These are phyloP conservation scores for Drosophila mojavensis DNA, from an alignment of 1,140 invertebrate genomes.

Conservation along the genomic window DNA sequence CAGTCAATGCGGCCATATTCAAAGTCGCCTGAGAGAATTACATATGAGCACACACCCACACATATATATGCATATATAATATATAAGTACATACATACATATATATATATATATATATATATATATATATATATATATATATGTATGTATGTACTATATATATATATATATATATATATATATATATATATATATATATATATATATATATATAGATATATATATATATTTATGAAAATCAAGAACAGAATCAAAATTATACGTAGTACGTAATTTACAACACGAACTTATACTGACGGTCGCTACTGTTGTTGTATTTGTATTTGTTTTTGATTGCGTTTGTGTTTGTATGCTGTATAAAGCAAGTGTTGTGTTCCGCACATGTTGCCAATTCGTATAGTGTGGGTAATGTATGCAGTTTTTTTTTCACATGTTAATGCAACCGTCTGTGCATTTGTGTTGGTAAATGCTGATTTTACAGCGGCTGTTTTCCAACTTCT, in stretches of 20 bases:
- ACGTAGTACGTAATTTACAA: slow-evolving; percentile 62
- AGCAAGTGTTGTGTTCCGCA: slow-evolving; percentile 41
- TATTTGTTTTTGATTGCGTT: slow-evolving; percentile 17
- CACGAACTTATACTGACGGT: slow-evolving; percentile 58
- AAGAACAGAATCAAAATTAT: slow-evolving; percentile 59
- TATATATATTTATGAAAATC: slow-evolving; percentile 23
- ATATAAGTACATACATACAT: neutral
- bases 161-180: too few relatives aligned
- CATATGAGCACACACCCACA: neutral
- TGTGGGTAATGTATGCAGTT: slow-evolving; percentile 43
- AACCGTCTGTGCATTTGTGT: slow-evolving; percentile 21
- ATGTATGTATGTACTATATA: too few relatives aligned
- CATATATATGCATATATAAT: neutral
- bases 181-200: too few relatives aligned
- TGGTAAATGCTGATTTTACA: slow-evolving; percentile 15
- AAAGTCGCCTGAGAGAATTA: slow-evolving; percentile 35
- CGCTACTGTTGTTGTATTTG: slow-evolving; percentile 39
- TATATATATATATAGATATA: too few relatives aligned
- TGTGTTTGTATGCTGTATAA: slow-evolving; percentile 1
- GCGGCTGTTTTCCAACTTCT: slow-evolving; percentile 44
- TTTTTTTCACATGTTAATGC: slow-evolving; percentile 45
- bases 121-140: too few relatives aligned
- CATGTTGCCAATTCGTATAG: slow-evolving; percentile 60
- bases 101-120: too few relatives aligned
- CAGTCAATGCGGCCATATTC: slow-evolving; percentile 29